These are phyloP conservation scores for Virgularia gustaviana DNA, from an alignment of 92 coral and sea anemone species.

Conservation along the genomic window DNA sequence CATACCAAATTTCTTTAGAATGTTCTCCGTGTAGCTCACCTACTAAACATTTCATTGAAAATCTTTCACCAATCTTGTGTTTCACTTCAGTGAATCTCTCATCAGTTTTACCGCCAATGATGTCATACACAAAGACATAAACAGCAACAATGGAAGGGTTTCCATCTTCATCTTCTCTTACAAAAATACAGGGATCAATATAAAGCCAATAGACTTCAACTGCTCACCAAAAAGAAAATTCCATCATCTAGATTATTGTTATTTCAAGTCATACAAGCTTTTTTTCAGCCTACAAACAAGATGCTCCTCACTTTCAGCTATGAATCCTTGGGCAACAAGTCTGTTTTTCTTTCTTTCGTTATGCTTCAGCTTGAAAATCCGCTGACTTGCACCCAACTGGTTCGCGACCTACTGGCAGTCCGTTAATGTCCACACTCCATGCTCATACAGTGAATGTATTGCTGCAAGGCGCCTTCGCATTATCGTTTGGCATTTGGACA, in stretches of 20 bases:
- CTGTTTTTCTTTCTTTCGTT: slow-evolving; percentile 56
- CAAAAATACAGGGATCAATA: slow-evolving; percentile 15
- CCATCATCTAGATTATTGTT: slow-evolving; percentile 46
- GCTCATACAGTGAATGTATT: slow-evolving; percentile 50
- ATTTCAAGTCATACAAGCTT: slow-evolving; percentile 60
- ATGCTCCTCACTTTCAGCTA: slow-evolving; percentile 45
- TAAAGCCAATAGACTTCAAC: slow-evolving; percentile 4
- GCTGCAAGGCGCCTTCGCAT: slow-evolving; percentile 51
- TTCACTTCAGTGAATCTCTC: slow-evolving; percentile 48
- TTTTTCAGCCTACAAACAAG: slow-evolving; percentile 59
- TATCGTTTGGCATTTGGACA: slow-evolving; percentile 44
- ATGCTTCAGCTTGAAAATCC: slow-evolving; percentile 57
- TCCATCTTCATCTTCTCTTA: slow-evolving; percentile 25
- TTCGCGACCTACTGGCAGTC: slow-evolving; percentile 49
- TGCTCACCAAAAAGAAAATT: slow-evolving; percentile 12
- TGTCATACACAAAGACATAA: slow-evolving; percentile 48
- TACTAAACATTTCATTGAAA: slow-evolving; percentile 56
- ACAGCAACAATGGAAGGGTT: slow-evolving; percentile 42
- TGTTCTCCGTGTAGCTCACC: slow-evolving; percentile 42
- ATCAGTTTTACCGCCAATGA: slow-evolving; percentile 53
- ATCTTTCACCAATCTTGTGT: slow-evolving; percentile 54
- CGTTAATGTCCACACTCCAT: slow-evolving; percentile 45
- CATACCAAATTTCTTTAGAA: slow-evolving; percentile 54
- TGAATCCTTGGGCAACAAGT: slow-evolving; percentile 67
- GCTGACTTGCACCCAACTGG: slow-evolving; percentile 59